Evolutionary conservation across 2,797 vertebrate species (phyloP).

Genomic region (Scolopax rusticola): DNA sequence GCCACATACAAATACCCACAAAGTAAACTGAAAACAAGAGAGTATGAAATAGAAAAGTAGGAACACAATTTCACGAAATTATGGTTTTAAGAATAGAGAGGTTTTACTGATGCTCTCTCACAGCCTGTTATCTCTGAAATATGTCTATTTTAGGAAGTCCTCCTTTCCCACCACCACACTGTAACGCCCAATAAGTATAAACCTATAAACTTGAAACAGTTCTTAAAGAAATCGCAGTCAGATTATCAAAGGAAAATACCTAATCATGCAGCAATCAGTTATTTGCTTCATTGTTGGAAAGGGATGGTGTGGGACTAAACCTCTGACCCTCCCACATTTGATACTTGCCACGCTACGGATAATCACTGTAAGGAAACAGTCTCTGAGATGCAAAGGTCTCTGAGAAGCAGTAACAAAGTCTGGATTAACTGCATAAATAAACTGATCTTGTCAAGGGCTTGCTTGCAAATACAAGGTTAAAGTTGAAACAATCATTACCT

Average conservation of each 20-base stretch:
- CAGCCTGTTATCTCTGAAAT: not conserved
- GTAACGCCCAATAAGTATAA: not conserved
- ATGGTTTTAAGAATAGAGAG: not conserved
- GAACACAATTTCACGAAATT: not conserved
- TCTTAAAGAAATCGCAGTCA: not conserved
- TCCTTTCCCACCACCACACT: not conserved
- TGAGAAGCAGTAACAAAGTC: constrained; percentile 58
- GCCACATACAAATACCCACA: not conserved
- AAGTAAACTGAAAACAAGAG: not conserved
- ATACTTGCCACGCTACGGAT: not conserved
- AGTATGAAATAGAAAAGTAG: not conserved
- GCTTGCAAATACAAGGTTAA: constrained; percentile 60
- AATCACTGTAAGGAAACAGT: not conserved
- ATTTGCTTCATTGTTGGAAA: not conserved
- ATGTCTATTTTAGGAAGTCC: not conserved
- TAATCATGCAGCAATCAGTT: not conserved
- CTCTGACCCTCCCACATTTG: not conserved
- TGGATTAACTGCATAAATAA: constrained; percentile 63
- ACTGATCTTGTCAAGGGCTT: constrained; percentile 61
- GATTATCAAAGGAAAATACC: not conserved
- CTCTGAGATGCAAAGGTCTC: constrained; percentile 46
- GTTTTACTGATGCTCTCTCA: not conserved
- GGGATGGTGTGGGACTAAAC: not conserved
- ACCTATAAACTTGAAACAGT: not conserved
- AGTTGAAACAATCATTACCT: constrained; percentile 62